Evolutionary conservation across 2,113 vertebrate genomes (phyloP).

Genomic region (Actenoides hombroni): DNA sequence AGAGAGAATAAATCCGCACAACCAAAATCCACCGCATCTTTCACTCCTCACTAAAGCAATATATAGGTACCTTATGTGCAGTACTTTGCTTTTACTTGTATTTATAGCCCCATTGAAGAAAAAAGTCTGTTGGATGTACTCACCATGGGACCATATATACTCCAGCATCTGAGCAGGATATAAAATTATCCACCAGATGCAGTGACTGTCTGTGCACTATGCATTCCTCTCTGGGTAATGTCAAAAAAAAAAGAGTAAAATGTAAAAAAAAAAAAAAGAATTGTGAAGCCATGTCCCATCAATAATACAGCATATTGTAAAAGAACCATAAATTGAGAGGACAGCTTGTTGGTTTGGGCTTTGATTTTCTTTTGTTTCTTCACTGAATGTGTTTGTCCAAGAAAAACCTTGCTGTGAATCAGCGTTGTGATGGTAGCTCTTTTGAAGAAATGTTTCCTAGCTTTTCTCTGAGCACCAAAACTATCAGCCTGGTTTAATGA

Average conservation of each 20-base stretch:
- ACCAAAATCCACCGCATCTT: slow-evolving; percentile 31
- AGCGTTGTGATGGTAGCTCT: background rate
- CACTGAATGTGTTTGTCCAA: slow-evolving; percentile 24
- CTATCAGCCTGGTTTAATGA: background rate
- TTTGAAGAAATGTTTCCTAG: background rate
- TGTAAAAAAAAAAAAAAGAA: background rate
- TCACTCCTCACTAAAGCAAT: slow-evolving; percentile 33
- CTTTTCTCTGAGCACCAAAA: background rate
- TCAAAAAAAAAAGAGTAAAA: slow-evolving; percentile 8
- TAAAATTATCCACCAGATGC: slow-evolving; percentile 35
- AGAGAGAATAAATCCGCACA: slow-evolving; percentile 11
- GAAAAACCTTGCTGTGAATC: slow-evolving; percentile 35
- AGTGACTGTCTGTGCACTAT: background rate
- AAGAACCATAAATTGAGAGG: slow-evolving; percentile 46
- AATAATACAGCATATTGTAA: slow-evolving; percentile 41
- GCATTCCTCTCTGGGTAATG: background rate
- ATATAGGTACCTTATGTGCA: slow-evolving; percentile 42
- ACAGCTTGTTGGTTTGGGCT: slow-evolving; percentile 56
- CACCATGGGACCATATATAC: slow-evolving; percentile 31
- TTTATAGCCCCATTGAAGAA: slow-evolving; percentile 55
- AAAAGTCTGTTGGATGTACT: slow-evolving; percentile 44
- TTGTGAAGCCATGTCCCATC: slow-evolving; percentile 16
- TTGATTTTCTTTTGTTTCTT: slow-evolving; percentile 49
- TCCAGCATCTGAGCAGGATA: background rate
- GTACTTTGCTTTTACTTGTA: slow-evolving; percentile 56